These are phyloP conservation scores for Spea hammondii DNA, from an alignment of 2,797 vertebrate species.

Conservation along the genomic window DNA sequence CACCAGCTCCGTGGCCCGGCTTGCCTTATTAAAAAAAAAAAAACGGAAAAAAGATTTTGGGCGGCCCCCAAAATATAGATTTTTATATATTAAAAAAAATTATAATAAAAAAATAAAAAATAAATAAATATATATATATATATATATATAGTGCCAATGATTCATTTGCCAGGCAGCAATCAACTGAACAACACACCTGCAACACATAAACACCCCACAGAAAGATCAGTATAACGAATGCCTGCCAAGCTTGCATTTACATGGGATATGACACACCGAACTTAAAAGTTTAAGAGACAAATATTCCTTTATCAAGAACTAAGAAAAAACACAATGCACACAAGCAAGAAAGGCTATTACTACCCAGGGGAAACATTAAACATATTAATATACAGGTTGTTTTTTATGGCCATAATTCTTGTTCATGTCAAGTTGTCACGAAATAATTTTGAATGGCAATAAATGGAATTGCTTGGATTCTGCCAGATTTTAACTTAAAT, in stretches of 20 bases:
- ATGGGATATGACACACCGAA: not conserved
- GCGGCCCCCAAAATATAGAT: too few relatives aligned
- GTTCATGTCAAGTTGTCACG: conserved; percentile 1
- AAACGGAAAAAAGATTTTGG: too few relatives aligned
- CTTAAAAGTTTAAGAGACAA: not conserved
- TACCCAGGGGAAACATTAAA: conserved; percentile 1
- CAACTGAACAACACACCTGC: conserved; percentile 20
- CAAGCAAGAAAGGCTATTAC: not conserved
- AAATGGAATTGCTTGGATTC: not conserved
- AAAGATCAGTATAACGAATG: not conserved
- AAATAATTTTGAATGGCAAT: not conserved
- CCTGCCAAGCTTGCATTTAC: conserved; percentile 3
- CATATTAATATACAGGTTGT: not conserved
- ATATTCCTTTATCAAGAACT: not conserved
- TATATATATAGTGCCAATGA: not conserved
- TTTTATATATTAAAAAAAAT: too few relatives aligned
- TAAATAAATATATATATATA: too few relatives aligned
- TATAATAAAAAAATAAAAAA: too few relatives aligned
- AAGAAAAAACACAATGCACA: not conserved
- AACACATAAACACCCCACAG: conserved; percentile 11
- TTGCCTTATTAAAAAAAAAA: too few relatives aligned
- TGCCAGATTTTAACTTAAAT: conserved; percentile 6
- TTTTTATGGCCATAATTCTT: not conserved
- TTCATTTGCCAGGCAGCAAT: not conserved
- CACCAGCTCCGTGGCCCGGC: too few relatives aligned